Percentiles rank a stretch among this genome's conserved stretches.
These are phyloP conservation scores for Rhabdornis inornatus DNA, from an alignment of 2,113 vertebrate species.

Conservation along the genomic window DNA sequence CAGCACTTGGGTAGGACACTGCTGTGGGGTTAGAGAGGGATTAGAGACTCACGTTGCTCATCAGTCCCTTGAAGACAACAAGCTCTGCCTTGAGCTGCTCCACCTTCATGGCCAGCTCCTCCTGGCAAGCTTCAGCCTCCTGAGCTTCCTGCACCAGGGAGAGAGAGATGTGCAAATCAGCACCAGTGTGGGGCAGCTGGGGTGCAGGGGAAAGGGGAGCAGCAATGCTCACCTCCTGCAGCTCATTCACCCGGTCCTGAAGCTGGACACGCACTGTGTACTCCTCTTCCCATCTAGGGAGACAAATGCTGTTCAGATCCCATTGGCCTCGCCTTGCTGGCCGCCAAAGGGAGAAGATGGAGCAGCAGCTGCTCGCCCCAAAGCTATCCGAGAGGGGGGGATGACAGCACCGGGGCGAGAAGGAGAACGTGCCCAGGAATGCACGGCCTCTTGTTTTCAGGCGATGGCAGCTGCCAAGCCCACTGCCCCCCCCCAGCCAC, in stretches of 20 bases:
- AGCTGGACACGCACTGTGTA: constrained; percentile 88
- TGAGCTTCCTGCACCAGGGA: constrained; percentile 82
- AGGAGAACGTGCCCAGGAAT: not conserved
- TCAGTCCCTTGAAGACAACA: constrained; percentile 96
- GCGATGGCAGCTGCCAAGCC: not conserved
- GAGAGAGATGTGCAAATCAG: not conserved
- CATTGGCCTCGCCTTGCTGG: not conserved
- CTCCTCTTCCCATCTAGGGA: constrained; percentile 92
- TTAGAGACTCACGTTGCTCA: constrained; percentile 91
- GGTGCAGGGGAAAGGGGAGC: not conserved
- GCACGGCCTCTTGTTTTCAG: not conserved
- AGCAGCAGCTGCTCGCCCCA: not conserved
- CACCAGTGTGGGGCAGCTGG: accelerated
- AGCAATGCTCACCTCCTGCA: constrained; percentile 85
- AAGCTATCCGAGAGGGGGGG: not conserved
- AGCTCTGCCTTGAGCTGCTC: constrained; percentile 94
- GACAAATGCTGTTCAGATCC: not conserved
- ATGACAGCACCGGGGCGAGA: not conserved
- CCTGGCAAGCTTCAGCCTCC: constrained; percentile 93
- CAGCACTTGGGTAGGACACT: not conserved
- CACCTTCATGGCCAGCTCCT: constrained; percentile 91
- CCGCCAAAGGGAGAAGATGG: not conserved
- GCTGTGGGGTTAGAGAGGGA: accelerated
- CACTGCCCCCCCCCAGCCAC: accelerated
- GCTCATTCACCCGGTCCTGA: constrained; percentile 85